Evolutionary conservation across 2,113 vertebrate species (phyloP), one percentile per base, ranked within the genome.

Genomic region (Catharus minimus): DNA sequence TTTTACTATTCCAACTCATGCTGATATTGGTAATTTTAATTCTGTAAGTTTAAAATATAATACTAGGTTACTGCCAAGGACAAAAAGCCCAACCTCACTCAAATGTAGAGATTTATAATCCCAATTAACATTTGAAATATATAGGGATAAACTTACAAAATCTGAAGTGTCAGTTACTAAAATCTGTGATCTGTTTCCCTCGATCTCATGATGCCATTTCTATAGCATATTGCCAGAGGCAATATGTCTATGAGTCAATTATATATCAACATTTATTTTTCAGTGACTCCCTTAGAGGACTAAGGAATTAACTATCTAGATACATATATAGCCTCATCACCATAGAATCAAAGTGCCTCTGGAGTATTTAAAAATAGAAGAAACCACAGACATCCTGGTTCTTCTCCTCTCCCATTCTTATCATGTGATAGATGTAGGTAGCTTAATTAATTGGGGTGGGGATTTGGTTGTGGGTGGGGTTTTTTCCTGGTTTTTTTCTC

Each of bases 101-200:
- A 91, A 89, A 90, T 33, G 39, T n/a, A 87, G 52, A 67, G 69
- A 94, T 90, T 94, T 96, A 96, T 93, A 95, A 91, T 91, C 26
- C 90, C 82, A 97, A 95, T 97, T 97, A 96, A 96, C 89, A 94
- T 96, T 96, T 96, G 76, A 92, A 92, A 94, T 88, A 90, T 84
- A 89, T 90, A 93, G 53, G 66, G 49, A 95, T 81, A 94, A 91
- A 87, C 78, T 94, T 92, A 91, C 68, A 92, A 96, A 96, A 95
- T 94, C 52, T 77, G 46, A 96, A 94, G 84, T 83, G 80, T 86
- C 94, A 92, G 78, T 92, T 95, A 86, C 86, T 94, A 86, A 94
- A 95, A 95, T 93, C 84, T 93, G 92, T 93, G 89, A 89, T 96
- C 82, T 92, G 74, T 86, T 94, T 95, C 82, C 71, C 66, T 93